Evolutionary conservation across 2,113 vertebrate genomes (phyloP).

Genomic region (Petrocephalus zakoni): DNA sequence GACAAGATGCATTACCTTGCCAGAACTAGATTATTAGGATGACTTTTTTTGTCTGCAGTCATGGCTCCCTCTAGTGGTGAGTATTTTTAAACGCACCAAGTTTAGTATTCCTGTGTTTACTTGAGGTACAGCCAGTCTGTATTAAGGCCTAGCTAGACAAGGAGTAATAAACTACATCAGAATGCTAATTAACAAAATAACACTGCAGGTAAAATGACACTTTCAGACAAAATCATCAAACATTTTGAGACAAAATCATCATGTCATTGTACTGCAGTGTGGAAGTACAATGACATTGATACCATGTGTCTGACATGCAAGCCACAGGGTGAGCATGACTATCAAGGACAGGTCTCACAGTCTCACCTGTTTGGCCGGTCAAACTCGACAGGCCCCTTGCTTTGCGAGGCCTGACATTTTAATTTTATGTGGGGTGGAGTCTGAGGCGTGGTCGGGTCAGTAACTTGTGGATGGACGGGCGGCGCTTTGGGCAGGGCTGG

Average conservation of each 20-base stretch:
- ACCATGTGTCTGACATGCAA: neutral
- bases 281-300: neutral
- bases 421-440: constrained; percentile 59
- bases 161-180: neutral
- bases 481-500: constrained; percentile 57
- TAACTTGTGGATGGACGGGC: constrained; percentile 31
- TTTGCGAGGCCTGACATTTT: constrained; percentile 48
- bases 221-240: too few relatives aligned
- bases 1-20: neutral
- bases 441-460: constrained; percentile 25
- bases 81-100: neutral
- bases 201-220: neutral
- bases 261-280: neutral
- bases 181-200: neutral
- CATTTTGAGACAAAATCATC: neutral
- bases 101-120: neutral
- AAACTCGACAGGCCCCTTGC: constrained; percentile 71
- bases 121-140: neutral
- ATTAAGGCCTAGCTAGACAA: neutral
- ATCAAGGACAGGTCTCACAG: neutral
- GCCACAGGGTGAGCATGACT: neutral
- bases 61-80: constrained; percentile 1
- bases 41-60: neutral
- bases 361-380: constrained; percentile 91
- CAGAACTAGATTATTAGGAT: neutral